phyloP scores from a whole-genome alignment of 2,113 vertebrate genomes.

The Thinocorus orbignyianus region DNA sequence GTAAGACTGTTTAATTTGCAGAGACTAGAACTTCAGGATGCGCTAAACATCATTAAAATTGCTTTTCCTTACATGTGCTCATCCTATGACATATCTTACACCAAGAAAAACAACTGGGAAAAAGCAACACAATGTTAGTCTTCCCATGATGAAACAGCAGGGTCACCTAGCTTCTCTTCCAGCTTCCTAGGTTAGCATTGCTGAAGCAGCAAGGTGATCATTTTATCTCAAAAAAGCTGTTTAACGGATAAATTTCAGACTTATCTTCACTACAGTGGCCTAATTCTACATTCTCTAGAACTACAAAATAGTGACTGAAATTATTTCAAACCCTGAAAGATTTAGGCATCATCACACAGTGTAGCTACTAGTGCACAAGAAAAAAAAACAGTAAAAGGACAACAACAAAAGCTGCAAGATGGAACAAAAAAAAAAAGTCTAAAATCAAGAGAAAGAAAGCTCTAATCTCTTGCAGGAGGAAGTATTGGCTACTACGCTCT shows the following conservation, averaged over 20 bases:
- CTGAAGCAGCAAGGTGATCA: background rate
- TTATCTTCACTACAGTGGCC: background rate
- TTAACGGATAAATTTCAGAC: background rate
- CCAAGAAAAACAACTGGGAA: background rate
- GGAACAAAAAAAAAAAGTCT: background rate
- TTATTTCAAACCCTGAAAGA: background rate
- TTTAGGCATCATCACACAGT: background rate
- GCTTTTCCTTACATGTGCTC: background rate
- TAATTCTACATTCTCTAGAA: background rate
- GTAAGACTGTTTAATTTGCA: background rate
- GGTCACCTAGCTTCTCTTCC: background rate
- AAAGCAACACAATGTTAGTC: background rate
- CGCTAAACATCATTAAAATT: background rate
- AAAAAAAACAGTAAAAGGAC: background rate
- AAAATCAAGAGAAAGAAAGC: background rate
- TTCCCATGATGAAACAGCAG: background rate
- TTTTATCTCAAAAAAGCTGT: background rate
- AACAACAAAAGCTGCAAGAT: background rate
- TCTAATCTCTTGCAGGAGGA: background rate
- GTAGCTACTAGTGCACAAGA: background rate
- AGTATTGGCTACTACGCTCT: background rate
- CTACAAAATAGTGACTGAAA: background rate
- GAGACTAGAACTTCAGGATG: background rate
- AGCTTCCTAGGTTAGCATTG: background rate
- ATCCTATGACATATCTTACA: background rate